Evolutionary conservation across 2,888 invertebrate genomes (phyloP), one percentile per base, ranked within the genome.

Genomic region (Campoletis raptor): DNA sequence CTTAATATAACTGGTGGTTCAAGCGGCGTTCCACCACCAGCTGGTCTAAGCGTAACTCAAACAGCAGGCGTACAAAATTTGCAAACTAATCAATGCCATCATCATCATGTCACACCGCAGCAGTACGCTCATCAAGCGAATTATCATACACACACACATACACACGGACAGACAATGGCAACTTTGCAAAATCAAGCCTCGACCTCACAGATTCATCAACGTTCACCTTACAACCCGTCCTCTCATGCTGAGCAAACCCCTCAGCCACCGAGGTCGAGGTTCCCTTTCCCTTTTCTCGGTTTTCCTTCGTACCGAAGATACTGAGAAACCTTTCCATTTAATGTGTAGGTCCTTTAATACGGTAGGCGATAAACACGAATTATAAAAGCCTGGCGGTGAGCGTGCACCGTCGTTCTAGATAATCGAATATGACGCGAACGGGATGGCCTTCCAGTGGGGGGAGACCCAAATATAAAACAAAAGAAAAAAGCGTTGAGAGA

Each of bases 231-330:
- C 66, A 85, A 85, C 72, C 86, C 90, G 30, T 79, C 90, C 67
- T 77, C 89, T 24, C 88, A 90, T 54, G 80, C 87, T 37, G 89
- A 88, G 18, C 88, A 89, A 10, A 90, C 89, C 80, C 88, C 91
- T 57, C 92, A 92, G 78, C 90, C 90, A n/a, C 90, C 87, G 83
- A 86, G 90, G 24, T 92, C 93, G 84, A 91, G 93, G 83, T 93
- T 92, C 87, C 93, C 93, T 45, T 93, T 93, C 85, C 93, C 94
- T 45, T 94, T 93, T 88, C 90, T 93, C 64, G 92, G 92, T 87
- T 93, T 93, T 86, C 89, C 93, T 61, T 93, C 93, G 57, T 94
- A 93, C 83, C 92, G 93, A 87, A 92, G 94, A 90, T 94, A 92
- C 89, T 94, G 89, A 92, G 52, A 30, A 7, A 52, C 18, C 40